A percentile compares a stretch with the other conserved stretches of the same genome.
Evolutionary conservation across 2,797 vertebrate species (phyloP).

Genomic region (Naso thynnoides): DNA sequence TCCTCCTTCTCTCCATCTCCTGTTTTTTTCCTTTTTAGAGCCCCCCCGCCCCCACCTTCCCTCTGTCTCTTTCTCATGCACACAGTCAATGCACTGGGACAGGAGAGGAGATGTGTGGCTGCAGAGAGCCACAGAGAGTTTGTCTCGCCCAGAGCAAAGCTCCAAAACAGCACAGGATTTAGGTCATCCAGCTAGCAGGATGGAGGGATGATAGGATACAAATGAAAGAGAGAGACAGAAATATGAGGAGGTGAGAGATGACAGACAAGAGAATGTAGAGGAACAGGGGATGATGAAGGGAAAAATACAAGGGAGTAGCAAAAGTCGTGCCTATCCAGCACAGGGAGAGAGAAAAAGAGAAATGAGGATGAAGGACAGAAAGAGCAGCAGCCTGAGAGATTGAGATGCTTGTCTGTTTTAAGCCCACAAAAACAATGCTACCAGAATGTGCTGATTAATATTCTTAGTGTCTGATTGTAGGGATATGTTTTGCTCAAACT

Average conservation of each 20-base stretch:
- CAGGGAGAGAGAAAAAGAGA: slow-evolving; percentile 5
- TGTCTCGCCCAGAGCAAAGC: slow-evolving; percentile 76
- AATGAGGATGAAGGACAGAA: slow-evolving; percentile 26
- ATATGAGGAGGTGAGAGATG: slow-evolving; percentile 63
- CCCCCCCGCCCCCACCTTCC: slow-evolving; percentile 29
- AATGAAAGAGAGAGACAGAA: slow-evolving; percentile 65
- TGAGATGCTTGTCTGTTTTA: slow-evolving; percentile 11
- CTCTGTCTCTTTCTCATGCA: slow-evolving; percentile 43
- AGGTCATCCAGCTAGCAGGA: slow-evolving; percentile 80
- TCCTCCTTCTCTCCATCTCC: slow-evolving; percentile 13
- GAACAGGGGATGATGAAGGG: slow-evolving; percentile 37
- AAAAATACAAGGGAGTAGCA: slow-evolving; percentile 36
- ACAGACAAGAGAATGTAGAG: slow-evolving; percentile 32
- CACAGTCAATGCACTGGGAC: slow-evolving; percentile 71
- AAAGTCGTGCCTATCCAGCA: slow-evolving; percentile 32
- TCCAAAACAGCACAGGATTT: slow-evolving; percentile 80
- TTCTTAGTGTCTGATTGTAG: background rate
- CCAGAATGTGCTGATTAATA: background rate
- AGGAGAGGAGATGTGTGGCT: slow-evolving; percentile 69
- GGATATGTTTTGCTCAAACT: slow-evolving; percentile 3
- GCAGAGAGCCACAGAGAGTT: slow-evolving; percentile 70
- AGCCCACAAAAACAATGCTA: slow-evolving; percentile 25
- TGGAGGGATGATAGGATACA: slow-evolving; percentile 67
- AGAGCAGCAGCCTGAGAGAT: slow-evolving; percentile 30
- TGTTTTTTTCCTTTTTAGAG: slow-evolving; percentile 13